Percentiles rank a stretch among this genome's conserved stretches.
Conservation (phyloP, 2,888 invertebrate species). For the Cantharis rufa region DNA sequence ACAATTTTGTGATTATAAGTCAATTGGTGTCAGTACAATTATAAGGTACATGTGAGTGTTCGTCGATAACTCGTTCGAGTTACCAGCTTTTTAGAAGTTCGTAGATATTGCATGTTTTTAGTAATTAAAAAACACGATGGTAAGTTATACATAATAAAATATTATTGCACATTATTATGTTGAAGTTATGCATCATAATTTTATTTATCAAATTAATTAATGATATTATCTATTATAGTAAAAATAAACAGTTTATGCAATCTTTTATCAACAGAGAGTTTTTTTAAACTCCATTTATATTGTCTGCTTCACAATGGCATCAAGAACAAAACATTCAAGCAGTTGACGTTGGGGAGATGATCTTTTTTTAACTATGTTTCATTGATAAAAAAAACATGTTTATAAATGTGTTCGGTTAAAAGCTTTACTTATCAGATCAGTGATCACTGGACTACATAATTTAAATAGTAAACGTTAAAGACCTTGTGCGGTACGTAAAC, state of each 20-base stretch:
- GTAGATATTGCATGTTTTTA: not conserved
- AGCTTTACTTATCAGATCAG: not conserved
- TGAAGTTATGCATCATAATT: not conserved
- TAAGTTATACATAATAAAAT: not conserved
- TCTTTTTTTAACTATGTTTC: not conserved
- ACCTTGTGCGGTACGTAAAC: not conserved
- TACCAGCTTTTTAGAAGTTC: not conserved
- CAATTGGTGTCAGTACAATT: not conserved
- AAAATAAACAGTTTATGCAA: not conserved
- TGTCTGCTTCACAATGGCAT: not conserved
- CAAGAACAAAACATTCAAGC: not conserved
- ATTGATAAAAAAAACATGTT: not conserved
- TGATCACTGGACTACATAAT: not conserved
- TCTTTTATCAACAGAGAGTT: not conserved
- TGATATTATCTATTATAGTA: too few relatives aligned
- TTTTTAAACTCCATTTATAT: not conserved
- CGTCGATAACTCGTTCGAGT: not conserved
- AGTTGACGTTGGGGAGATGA: not conserved
- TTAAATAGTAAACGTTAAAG: not conserved
- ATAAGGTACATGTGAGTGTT: not conserved
- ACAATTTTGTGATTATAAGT: not conserved
- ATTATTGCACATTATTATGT: not conserved
- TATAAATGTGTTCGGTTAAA: not conserved
- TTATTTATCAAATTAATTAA: not conserved
- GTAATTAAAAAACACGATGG: not conserved